A percentile compares a stretch with the other conserved stretches of the same genome.
Evolutionary conservation across 1,140 invertebrate genomes (phyloP).

Genomic region (Trachymyrmex septentrionalis): DNA sequence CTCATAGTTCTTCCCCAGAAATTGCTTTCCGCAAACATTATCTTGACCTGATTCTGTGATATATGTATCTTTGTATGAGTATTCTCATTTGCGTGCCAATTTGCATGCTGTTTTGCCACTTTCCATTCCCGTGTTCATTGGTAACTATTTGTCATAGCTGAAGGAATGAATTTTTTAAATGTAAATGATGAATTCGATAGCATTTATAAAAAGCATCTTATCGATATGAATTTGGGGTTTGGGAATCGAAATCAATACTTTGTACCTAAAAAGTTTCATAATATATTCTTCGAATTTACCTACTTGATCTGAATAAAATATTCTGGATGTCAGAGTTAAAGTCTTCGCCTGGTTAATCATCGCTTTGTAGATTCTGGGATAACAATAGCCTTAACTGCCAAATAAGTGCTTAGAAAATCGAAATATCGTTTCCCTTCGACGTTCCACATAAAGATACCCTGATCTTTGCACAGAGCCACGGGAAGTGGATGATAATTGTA

Average conservation of each 20-base stretch:
- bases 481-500: conserved; percentile 99
- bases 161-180: background rate
- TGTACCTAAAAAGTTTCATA: conserved; percentile 93
- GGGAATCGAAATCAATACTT: background rate
- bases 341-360: conserved; percentile 91
- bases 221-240: background rate
- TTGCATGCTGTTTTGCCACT: conserved; percentile 98
- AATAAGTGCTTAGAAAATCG: conserved; percentile 99
- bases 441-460: conserved; percentile 98
- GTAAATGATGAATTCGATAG: background rate
- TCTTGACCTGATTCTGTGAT: conserved; percentile 95
- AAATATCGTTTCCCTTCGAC: conserved; percentile 98
- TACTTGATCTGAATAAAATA: conserved; percentile 97
- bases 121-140: conserved; percentile 99
- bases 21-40: conserved; percentile 97
- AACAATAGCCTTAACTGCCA: conserved; percentile 99
- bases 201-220: conserved; percentile 13
- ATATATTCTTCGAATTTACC: conserved; percentile 98
- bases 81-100: conserved; percentile 97
- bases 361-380: conserved; percentile 96
- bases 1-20: conserved; percentile 99
- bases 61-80: conserved; percentile 97
- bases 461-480: conserved; percentile 93
- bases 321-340: conserved; percentile 93
- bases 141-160: conserved; percentile 96